Conservation (phyloP, 1,140 invertebrate genomes). For the Drosophila miranda region DNA sequence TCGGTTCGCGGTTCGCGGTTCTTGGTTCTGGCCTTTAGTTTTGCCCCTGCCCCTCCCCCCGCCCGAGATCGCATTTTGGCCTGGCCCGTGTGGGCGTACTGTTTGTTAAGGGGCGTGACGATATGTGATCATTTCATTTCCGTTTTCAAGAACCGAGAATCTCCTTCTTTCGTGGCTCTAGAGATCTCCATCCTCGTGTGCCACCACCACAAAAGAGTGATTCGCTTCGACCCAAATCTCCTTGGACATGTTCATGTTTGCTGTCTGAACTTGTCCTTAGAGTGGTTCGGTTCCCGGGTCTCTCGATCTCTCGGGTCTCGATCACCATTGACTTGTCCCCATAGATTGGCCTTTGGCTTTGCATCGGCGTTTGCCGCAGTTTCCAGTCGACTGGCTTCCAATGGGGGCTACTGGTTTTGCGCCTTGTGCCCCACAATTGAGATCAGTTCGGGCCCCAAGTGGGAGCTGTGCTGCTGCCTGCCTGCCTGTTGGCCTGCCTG, state of each 20-base stretch:
- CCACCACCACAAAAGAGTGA: neutral
- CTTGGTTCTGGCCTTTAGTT: constrained; percentile 17
- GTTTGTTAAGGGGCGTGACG: constrained; percentile 49
- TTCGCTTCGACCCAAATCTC: constrained; percentile 41
- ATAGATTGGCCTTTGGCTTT: constrained; percentile 71
- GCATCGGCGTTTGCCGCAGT: constrained; percentile 51
- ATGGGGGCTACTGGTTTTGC: constrained; percentile 66
- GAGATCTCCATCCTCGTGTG: no score
- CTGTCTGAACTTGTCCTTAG: constrained; percentile 59
- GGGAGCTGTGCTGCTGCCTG: neutral
- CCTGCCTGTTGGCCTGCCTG: neutral
- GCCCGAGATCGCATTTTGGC: constrained; percentile 2
- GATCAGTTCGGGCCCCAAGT: constrained; percentile 23
- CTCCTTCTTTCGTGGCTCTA: neutral
- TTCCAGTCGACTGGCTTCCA: constrained; percentile 58
- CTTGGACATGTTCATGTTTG: constrained; percentile 49
- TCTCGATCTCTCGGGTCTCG: constrained; percentile 15
- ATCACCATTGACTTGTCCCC: constrained; percentile 58
- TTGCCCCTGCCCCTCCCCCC: neutral
- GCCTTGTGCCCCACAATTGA: constrained; percentile 5
- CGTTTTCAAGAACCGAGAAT: constrained; percentile 25
- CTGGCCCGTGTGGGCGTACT: constrained; percentile 58
- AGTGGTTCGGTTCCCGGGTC: constrained; percentile 5
- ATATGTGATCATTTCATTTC: constrained; percentile 67
- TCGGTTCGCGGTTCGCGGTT: constrained; percentile 43